These are phyloP conservation scores for Cotesia glomerata DNA, from an alignment of 1,140 invertebrate genomes.

Conservation along the genomic window DNA sequence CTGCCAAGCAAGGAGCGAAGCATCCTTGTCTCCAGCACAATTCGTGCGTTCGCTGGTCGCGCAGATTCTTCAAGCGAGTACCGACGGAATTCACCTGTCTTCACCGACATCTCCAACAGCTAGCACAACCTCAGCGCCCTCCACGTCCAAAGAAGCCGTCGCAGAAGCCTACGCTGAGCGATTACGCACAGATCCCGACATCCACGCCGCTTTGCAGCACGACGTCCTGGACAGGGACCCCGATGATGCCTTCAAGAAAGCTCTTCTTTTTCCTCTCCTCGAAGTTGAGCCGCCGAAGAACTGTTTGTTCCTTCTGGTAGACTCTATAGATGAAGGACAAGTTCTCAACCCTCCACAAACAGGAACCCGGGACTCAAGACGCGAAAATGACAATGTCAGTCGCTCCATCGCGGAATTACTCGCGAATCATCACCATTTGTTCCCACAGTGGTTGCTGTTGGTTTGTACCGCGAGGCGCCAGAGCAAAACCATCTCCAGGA, in stretches of 20 bases:
- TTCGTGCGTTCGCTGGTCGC: conserved; percentile 85
- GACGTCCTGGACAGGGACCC: conserved; percentile 82
- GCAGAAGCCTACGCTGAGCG: conserved; percentile 85
- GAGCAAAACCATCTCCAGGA: conserved; percentile 83
- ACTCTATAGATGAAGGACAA: conserved; percentile 86
- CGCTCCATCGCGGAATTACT: conserved; percentile 85
- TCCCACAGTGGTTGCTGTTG: conserved; percentile 91
- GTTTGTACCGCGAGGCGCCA: conserved; percentile 89
- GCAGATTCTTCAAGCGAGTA: conserved; percentile 66
- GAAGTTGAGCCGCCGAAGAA: conserved; percentile 84
- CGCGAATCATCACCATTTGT: conserved; percentile 88
- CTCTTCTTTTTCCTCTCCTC: conserved; percentile 84
- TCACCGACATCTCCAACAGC: conserved; percentile 50
- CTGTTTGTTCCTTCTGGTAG: conserved; percentile 84
- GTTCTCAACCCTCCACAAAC: conserved; percentile 52
- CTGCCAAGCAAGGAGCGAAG: conserved; percentile 69
- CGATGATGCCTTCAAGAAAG: conserved; percentile 89
- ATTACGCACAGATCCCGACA: conserved; percentile 76
- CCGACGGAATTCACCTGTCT: conserved; percentile 52
- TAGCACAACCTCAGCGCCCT: conserved; percentile 33
- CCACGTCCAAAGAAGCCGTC: conserved; percentile 57
- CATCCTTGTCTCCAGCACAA: conserved; percentile 75
- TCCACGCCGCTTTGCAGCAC: conserved; percentile 72
- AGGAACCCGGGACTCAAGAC: conserved; percentile 53
- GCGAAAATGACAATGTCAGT: conserved; percentile 65